phyloP scores from a whole-genome alignment of 37 sponge, comb jelly and placozoan species.

The Mnemiopsis leidyi region DNA sequence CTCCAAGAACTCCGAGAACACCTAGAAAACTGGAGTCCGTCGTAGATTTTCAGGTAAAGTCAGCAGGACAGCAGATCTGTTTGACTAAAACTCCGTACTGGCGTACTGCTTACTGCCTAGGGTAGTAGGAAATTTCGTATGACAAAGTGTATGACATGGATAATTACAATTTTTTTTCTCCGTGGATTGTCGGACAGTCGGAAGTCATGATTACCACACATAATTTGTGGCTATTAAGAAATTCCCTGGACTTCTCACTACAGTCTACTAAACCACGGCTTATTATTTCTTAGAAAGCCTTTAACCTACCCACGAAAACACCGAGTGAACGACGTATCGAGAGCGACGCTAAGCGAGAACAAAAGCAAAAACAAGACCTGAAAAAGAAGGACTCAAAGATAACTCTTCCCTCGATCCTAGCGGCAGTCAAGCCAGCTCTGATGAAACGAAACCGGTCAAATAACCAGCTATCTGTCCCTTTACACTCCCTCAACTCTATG shows the following conservation, averaged over 20 bases:
- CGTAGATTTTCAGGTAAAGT: background rate
- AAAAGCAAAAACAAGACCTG: background rate
- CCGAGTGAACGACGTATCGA: background rate
- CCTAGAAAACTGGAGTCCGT: background rate
- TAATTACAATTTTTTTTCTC: too few relatives aligned
- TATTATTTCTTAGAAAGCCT: conserved; percentile 13
- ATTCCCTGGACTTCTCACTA: too few relatives aligned
- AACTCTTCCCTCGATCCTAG: background rate
- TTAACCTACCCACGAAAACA: conserved; percentile 48
- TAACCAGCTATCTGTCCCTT: background rate
- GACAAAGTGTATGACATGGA: too few relatives aligned
- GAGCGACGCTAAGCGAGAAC: background rate
- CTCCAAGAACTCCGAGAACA: background rate
- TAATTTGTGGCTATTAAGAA: too few relatives aligned
- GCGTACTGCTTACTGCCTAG: too few relatives aligned
- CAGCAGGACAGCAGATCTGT: too few relatives aligned
- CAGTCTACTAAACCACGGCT: too few relatives aligned
- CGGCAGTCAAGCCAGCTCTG: background rate
- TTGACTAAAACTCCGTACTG: too few relatives aligned
- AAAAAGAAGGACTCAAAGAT: background rate
- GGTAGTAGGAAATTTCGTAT: too few relatives aligned
- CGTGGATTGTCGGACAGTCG: too few relatives aligned
- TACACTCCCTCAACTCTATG: background rate
- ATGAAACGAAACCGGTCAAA: background rate
- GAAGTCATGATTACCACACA: too few relatives aligned